Base-by-base conservation (phyloP, 2,888 invertebrate species). In the Tenthredo mesomela region DNA sequence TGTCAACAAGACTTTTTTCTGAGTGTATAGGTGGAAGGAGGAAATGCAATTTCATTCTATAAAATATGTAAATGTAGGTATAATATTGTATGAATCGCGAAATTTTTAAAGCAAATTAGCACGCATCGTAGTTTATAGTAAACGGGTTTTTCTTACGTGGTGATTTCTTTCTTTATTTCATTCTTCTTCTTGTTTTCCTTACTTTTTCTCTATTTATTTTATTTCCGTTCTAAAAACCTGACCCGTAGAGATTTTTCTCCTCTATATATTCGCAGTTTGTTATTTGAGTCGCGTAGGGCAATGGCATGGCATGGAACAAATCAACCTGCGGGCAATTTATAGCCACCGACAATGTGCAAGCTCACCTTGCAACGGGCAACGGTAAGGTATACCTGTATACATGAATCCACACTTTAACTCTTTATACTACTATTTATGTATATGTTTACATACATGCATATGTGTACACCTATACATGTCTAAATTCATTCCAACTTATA, bases 341-440 rank as follows among this genome's bases (percentile, higher is more conserved):
- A 86, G 84, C 86, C 85, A 78, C 78, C 37, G 61, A 80, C 84
- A 86, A 89, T 88, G 86, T 87, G 88, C 89, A 87, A 88, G 86
- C 87, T 89, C 89, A 87, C 83, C 61, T 47, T 58, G 84, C 86
- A 83, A 87, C 85, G 86, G 85, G 33, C 37, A 80, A 80, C 78
- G 54, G 77, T 29, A 73, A 70, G 70, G 70, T 73, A 43, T 47
- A 40, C 15, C 12, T 73, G 37, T 70, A 70, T 12, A 18, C 18
- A 70, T 5, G 70, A 70, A 70, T 70, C 70, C 70, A 70, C 70
- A 70, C 70, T 70, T 70, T 70, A 33, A 70, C 70, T 29, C 33
- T 70, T 70, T 70, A 70, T 65, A 50, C 18, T 50, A 12, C 33
- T 21, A 7, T 33, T 7, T 67, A 29, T 18, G 4, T 33, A 67